These are phyloP conservation scores for Phrynocephalus versicolor DNA, from an alignment of 2,113 vertebrate species.

Conservation along the genomic window DNA sequence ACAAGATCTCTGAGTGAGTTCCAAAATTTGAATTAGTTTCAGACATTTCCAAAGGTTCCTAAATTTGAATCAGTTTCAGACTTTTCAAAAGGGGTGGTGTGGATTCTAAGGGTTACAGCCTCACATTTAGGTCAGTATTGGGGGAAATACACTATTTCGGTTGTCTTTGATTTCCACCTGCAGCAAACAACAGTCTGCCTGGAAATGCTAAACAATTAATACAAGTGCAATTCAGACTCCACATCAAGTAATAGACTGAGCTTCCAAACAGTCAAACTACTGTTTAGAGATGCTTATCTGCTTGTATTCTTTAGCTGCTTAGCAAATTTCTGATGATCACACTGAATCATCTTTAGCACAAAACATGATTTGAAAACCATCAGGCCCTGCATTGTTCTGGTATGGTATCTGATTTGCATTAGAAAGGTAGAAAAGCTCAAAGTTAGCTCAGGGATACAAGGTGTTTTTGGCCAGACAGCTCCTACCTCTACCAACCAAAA, in stretches of 20 bases:
- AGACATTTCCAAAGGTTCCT: too few species aligned
- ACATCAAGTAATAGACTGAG: not conserved
- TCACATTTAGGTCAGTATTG: too few species aligned
- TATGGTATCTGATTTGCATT: not conserved
- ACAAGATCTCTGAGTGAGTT: not conserved
- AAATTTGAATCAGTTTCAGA: not conserved
- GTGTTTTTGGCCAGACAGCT: too few species aligned
- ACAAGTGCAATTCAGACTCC: not conserved
- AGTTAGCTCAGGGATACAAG: too few species aligned
- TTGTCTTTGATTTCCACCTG: not conserved
- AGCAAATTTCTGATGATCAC: not conserved
- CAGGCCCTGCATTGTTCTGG: not conserved
- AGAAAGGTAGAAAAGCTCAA: too few species aligned
- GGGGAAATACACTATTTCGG: too few species aligned
- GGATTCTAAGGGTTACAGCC: not conserved
- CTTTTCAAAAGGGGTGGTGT: too few species aligned
- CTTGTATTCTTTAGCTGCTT: not conserved
- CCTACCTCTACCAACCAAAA: too few species aligned
- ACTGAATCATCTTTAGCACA: not conserved
- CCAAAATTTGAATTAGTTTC: not conserved
- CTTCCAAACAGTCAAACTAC: not conserved
- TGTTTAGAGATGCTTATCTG: not conserved
- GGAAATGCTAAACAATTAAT: not conserved
- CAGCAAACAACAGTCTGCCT: not conserved
- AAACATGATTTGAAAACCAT: not conserved